Conservation (phyloP, 1,140 invertebrate species). For the Micrasema longulum region DNA sequence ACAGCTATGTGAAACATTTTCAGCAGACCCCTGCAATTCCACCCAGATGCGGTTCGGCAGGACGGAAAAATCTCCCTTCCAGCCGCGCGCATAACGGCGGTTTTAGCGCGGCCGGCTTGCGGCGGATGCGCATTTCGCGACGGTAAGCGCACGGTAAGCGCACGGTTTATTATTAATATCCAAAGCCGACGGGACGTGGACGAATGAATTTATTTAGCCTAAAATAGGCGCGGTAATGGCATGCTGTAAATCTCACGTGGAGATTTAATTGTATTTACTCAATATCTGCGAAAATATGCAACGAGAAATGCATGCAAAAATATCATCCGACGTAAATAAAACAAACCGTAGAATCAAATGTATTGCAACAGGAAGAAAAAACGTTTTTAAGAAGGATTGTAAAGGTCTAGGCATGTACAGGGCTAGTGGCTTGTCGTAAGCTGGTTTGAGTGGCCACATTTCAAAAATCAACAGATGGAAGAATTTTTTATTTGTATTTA, state of each 20-base stretch:
- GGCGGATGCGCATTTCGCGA: background rate
- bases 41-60: background rate
- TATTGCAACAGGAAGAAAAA: too few relatives aligned
- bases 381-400: too few relatives aligned
- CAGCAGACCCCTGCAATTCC: background rate
- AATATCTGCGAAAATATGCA: slow-evolving; percentile 26
- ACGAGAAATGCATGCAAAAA: slow-evolving; percentile 2
- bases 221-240: slow-evolving; percentile 28
- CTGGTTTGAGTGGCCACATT: too few relatives aligned
- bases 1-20: slow-evolving; percentile 27
- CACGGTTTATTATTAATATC: slow-evolving; percentile 36
- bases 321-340: background rate
- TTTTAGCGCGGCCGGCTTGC: background rate
- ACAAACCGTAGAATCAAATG: too few relatives aligned
- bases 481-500: too few relatives aligned
- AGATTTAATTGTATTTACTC: slow-evolving; percentile 32
- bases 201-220: slow-evolving; percentile 23
- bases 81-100: background rate
- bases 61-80: background rate
- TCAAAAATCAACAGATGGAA: too few relatives aligned
- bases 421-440: too few relatives aligned
- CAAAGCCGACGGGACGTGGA: slow-evolving; percentile 8
- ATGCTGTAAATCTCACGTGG: slow-evolving; percentile 8
- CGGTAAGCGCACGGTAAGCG: background rate
- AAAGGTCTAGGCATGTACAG: too few relatives aligned